Conservation (phyloP, 2,888 invertebrate species). For the Cancer borealis region DNA sequence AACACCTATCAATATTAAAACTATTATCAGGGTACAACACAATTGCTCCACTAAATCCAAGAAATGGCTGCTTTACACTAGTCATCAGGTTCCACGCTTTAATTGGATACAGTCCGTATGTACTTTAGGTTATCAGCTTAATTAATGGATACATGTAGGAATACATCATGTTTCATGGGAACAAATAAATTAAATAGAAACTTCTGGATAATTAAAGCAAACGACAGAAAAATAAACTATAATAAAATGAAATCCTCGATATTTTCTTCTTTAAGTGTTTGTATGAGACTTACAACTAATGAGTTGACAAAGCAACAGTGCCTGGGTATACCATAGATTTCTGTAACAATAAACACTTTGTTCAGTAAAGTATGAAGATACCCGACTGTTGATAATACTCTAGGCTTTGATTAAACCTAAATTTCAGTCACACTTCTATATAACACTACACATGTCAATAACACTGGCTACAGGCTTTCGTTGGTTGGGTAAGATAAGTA, state of each 20-base stretch:
- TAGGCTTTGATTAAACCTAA: conserved; percentile 75
- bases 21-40: conserved; percentile 74
- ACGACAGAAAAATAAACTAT: conserved; percentile 58
- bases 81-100: conserved; percentile 68
- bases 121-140: conserved; percentile 72
- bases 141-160: conserved; percentile 74
- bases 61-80: conserved; percentile 67
- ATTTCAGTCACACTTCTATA: conserved; percentile 74
- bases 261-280: conserved; percentile 65
- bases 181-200: conserved; percentile 75
- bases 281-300: conserved; percentile 71
- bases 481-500: conserved; percentile 75
- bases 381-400: conserved; percentile 74
- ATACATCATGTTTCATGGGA: conserved; percentile 74
- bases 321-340: conserved; percentile 71
- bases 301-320: conserved; percentile 72
- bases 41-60: conserved; percentile 74
- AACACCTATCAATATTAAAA: conserved; percentile 75
- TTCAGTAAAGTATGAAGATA: conserved; percentile 71
- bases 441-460: conserved; percentile 73
- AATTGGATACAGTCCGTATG: conserved; percentile 73
- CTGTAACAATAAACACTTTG: conserved; percentile 71
- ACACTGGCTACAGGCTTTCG: conserved; percentile 75
- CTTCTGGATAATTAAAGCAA: conserved; percentile 63
- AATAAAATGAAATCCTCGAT: conserved; percentile 62